Evolutionary conservation across 2,888 invertebrate species (phyloP).

Genomic region (Phyto melanocephala): DNA sequence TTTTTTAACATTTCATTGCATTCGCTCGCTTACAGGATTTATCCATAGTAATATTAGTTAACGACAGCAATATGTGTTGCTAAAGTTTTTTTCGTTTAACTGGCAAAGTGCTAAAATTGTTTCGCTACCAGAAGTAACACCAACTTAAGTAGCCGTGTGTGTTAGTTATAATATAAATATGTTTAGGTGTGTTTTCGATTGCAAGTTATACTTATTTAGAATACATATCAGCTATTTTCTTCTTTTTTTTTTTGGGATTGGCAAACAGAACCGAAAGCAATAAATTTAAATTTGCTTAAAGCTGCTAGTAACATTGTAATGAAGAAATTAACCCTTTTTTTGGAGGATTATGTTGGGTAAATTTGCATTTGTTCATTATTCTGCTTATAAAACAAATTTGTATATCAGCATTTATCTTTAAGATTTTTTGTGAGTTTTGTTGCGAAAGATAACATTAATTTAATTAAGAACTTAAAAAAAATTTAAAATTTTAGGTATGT

Average conservation of each 20-base stretch:
- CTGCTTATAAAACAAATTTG: too few relatives aligned
- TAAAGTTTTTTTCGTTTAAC: conserved; percentile 18
- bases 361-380: too few relatives aligned
- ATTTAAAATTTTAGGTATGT: too few relatives aligned
- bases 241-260: conserved; percentile 5
- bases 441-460: too few relatives aligned
- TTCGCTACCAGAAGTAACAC: conserved; percentile 44
- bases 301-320: background rate
- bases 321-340: background rate
- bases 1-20: conserved; percentile 7
- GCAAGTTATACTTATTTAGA: too few relatives aligned
- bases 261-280: conserved; percentile 27
- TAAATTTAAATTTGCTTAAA: conserved; percentile 43
- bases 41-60: conserved; percentile 17
- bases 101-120: conserved; percentile 51
- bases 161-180: conserved; percentile 31
- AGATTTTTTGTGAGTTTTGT: too few relatives aligned
- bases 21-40: conserved; percentile 7
- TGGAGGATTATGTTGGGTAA: too few relatives aligned
- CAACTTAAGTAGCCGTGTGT: conserved; percentile 24
- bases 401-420: too few relatives aligned
- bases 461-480: too few relatives aligned
- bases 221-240: conserved; percentile 5
- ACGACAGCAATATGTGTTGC: background rate
- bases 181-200: background rate